Conservation (phyloP, 2,113 vertebrate species). For the Cichladusa arquata region DNA sequence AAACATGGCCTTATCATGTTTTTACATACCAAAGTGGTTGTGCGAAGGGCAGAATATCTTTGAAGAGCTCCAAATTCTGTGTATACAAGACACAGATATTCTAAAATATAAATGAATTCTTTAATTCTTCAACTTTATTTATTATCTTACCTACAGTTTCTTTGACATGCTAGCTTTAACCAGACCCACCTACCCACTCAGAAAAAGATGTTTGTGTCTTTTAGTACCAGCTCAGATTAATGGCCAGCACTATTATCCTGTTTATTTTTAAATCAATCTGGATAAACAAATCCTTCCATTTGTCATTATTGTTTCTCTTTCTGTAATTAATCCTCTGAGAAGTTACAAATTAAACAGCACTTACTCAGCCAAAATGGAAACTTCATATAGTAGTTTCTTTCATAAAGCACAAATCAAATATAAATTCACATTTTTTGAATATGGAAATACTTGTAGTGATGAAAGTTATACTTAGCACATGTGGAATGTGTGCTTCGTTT, state of each 20-base stretch:
- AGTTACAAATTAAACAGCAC: constrained; percentile 51
- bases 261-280: constrained; percentile 61
- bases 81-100: not conserved
- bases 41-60: not conserved
- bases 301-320: constrained; percentile 35
- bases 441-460: constrained; percentile 63
- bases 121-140: not conserved
- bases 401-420: constrained; percentile 47
- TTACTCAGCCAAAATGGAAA: constrained; percentile 51
- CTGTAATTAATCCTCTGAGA: constrained; percentile 56
- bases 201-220: not conserved
- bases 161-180: not conserved
- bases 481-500: constrained; percentile 57
- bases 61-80: not conserved
- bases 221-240: not conserved
- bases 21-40: not conserved
- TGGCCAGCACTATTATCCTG: not conserved
- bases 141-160: not conserved
- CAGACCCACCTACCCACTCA: not conserved
- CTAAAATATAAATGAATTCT: not conserved
- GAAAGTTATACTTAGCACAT: constrained; percentile 66
- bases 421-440: constrained; percentile 48
- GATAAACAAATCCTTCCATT: constrained; percentile 40
- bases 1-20: not conserved
- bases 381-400: constrained; percentile 46